These are phyloP conservation scores for Amazona guildingii DNA, from an alignment of 2,113 vertebrate species.

Conservation along the genomic window DNA sequence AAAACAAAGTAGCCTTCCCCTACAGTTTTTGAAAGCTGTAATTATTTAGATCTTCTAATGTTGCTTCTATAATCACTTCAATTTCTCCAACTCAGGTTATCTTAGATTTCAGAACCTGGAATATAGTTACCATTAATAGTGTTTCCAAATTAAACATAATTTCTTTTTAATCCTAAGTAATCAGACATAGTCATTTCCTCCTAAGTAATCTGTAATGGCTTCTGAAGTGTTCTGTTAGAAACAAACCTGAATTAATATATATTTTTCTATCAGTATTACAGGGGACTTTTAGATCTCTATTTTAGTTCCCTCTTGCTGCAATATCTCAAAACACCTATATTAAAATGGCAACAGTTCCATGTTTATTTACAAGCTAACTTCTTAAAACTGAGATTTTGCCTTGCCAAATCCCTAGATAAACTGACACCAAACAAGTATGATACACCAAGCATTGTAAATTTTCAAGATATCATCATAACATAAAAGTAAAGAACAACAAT, in stretches of 20 bases:
- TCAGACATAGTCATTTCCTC: not conserved
- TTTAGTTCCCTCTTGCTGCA: not conserved
- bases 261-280: not conserved
- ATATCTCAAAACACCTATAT: not conserved
- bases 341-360: not conserved
- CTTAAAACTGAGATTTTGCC: not conserved
- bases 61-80: not conserved
- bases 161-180: not conserved
- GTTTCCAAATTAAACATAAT: conserved; percentile 4
- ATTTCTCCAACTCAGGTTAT: not conserved
- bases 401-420: not conserved
- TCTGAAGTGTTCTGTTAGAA: not conserved
- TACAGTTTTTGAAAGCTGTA: not conserved
- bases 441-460: not conserved
- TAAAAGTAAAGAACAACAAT: not conserved
- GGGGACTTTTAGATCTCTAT: not conserved
- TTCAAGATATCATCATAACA: not conserved
- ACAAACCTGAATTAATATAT: not conserved
- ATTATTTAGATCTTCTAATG: not conserved
- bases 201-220: not conserved
- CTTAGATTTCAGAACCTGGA: not conserved
- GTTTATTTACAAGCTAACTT: not conserved
- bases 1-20: not conserved
- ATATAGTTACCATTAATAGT: not conserved
- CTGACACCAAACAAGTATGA: not conserved